These are phyloP conservation scores for Drosophila mercatorum DNA, from an alignment of 2,888 invertebrate species.

Conservation along the genomic window DNA sequence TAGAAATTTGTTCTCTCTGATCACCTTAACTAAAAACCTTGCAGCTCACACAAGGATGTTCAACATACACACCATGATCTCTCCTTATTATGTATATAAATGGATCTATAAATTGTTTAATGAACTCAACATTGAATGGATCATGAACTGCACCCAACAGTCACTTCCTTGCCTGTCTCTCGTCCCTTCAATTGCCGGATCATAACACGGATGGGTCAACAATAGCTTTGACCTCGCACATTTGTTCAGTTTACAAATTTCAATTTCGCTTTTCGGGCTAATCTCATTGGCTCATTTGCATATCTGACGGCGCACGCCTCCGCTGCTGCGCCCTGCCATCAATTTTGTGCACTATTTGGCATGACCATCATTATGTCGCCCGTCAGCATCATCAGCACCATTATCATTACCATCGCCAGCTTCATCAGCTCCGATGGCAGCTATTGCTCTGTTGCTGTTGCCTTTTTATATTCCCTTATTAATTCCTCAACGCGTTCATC, in stretches of 20 bases:
- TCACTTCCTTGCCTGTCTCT: neutral
- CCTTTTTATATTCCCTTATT: constrained; percentile 49
- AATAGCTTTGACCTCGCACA: constrained; percentile 13
- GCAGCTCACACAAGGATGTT: no score
- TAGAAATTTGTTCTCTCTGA: no score
- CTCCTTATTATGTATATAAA: neutral
- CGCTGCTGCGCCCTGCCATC: constrained; percentile 16
- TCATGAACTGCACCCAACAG: no score
- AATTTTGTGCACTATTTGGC: constrained; percentile 38
- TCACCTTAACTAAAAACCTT: no score
- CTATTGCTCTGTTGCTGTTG: constrained; percentile 19
- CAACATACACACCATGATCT: no score
- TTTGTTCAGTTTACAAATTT: constrained; percentile 22
- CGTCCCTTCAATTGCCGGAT: neutral
- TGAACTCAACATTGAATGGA: neutral
- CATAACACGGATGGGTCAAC: neutral
- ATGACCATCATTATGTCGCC: constrained; percentile 22
- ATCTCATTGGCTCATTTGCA: constrained; percentile 61
- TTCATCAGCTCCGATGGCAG: constrained; percentile 15
- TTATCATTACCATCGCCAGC: constrained; percentile 16
- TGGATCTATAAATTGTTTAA: neutral
- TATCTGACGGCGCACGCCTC: constrained; percentile 20
- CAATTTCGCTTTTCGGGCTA: constrained; percentile 44
- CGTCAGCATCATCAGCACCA: constrained; percentile 13
- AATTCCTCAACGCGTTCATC: constrained; percentile 67